These are phyloP conservation scores for Synchiropus splendidus DNA, from an alignment of 2,113 vertebrate species.

Conservation along the genomic window DNA sequence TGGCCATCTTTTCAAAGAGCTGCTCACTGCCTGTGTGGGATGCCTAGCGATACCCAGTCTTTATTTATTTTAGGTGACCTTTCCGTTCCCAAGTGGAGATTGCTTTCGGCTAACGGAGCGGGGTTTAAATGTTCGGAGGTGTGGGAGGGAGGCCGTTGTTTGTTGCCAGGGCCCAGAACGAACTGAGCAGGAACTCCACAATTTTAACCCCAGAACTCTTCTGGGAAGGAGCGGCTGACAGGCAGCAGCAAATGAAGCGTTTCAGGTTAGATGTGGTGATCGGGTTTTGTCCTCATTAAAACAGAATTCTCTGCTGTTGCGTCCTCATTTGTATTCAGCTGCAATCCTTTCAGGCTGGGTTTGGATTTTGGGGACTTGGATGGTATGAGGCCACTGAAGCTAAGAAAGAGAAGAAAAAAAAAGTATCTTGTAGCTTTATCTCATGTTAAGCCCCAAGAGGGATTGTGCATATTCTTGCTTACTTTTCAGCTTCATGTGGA, in stretches of 20 bases:
- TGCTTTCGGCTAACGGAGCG: conserved; percentile 53
- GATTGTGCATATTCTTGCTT: conserved; percentile 24
- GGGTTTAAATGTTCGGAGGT: conserved; percentile 57
- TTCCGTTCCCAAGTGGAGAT: conserved; percentile 44
- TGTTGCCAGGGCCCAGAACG: conserved; percentile 39
- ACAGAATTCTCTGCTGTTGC: conserved; percentile 56
- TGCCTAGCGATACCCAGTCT: conserved; percentile 54
- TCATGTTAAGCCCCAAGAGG: conserved; percentile 36
- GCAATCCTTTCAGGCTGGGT: conserved; percentile 45
- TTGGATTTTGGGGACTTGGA: conserved; percentile 56
- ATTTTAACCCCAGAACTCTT: conserved; percentile 42
- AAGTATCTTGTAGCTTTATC: conserved; percentile 26
- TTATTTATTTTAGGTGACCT: conserved; percentile 70
- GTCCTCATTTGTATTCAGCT: conserved; percentile 62
- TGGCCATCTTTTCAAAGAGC: conserved; percentile 50
- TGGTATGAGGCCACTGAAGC: conserved; percentile 42
- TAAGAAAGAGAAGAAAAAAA: conserved; percentile 26
- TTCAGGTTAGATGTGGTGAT: conserved; percentile 65
- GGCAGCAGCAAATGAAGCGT: conserved; percentile 60
- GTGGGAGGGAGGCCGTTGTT: conserved; percentile 51
- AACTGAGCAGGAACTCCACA: conserved; percentile 31
- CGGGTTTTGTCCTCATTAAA: conserved; percentile 71
- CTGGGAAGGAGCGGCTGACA: conserved; percentile 48
- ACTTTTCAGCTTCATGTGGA: too few species aligned
- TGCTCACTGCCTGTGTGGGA: conserved; percentile 51